These are phyloP conservation scores for Epistrophella euchroma DNA, from an alignment of 2,888 invertebrate genomes.

Conservation along the genomic window DNA sequence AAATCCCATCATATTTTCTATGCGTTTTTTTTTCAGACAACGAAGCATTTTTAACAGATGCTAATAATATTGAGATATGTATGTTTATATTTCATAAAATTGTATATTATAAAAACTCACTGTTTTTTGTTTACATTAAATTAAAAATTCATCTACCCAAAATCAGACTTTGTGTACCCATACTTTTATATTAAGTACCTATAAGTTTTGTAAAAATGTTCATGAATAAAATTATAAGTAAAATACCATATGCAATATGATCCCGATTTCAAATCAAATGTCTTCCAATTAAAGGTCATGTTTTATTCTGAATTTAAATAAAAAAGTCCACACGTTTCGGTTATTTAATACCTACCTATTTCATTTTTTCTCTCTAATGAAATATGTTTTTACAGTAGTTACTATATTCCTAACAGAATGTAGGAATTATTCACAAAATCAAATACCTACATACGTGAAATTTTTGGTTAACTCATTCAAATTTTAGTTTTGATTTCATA, in stretches of 20 bases:
- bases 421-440: not conserved
- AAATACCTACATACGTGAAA: no score
- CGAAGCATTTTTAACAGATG: constrained; percentile 61
- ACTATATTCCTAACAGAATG: not conserved
- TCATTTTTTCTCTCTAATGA: not conserved
- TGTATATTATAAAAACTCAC: constrained; percentile 13
- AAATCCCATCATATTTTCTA: constrained; percentile 40
- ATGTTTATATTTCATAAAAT: constrained; percentile 20
- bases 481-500: no score
- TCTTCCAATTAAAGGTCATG: constrained; percentile 84
- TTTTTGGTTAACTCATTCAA: no score
- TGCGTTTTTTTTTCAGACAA: constrained; percentile 62
- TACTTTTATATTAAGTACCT: constrained; percentile 35
- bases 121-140: constrained; percentile 28
- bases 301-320: constrained; percentile 74
- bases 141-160: constrained; percentile 12
- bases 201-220: constrained; percentile 67
- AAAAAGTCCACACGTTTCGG: constrained; percentile 11
- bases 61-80: constrained; percentile 27
- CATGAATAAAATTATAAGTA: constrained; percentile 67
- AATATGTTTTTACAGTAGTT: not conserved
- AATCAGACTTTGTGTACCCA: constrained; percentile 35
- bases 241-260: constrained; percentile 82
- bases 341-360: no score
- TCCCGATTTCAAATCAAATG: constrained; percentile 84